phyloP scores from a whole-genome alignment of 2,797 vertebrate genomes.

The Pterois miles region DNA sequence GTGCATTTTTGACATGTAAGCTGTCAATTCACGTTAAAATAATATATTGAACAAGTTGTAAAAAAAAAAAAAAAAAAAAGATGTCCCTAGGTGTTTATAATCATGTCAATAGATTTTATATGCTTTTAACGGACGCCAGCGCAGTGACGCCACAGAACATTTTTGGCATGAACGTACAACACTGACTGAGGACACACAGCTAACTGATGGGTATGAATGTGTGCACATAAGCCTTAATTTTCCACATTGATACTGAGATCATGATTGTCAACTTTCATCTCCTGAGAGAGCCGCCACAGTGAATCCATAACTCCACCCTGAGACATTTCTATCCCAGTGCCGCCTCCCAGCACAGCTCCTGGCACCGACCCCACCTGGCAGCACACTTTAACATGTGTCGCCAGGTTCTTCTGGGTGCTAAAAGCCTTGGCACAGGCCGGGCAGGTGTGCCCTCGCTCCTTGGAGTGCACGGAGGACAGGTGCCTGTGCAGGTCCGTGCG shows the following conservation, averaged over 20 bases:
- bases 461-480: conserved; percentile 82
- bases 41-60: conserved; percentile 46
- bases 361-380: conserved; percentile 73
- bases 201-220: conserved; percentile 15
- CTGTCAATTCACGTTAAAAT: conserved; percentile 36
- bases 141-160: conserved; percentile 37
- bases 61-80: conserved; percentile 38
- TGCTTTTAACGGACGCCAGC: conserved; percentile 23
- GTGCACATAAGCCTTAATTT: conserved; percentile 38
- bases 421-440: conserved; percentile 83
- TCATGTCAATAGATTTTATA: conserved; percentile 8
- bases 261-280: conserved; percentile 66
- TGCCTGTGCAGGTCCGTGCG: conserved; percentile 85
- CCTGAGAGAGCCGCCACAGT: conserved; percentile 66
- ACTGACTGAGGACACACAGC: conserved; percentile 1
- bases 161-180: conserved; percentile 50
- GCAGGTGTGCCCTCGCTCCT: conserved; percentile 77
- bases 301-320: conserved; percentile 56
- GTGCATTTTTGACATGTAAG: conserved; percentile 50
- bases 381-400: conserved; percentile 82
- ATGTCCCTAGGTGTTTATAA: conserved; percentile 4
- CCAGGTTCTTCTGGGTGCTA: conserved; percentile 85
- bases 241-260: conserved; percentile 62
- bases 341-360: conserved; percentile 52
- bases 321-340: conserved; percentile 56